A percentile compares a stretch with the other conserved stretches of the same genome.
phyloP scores from a whole-genome alignment of 2,113 vertebrate species.

The Procavia capensis region DNA sequence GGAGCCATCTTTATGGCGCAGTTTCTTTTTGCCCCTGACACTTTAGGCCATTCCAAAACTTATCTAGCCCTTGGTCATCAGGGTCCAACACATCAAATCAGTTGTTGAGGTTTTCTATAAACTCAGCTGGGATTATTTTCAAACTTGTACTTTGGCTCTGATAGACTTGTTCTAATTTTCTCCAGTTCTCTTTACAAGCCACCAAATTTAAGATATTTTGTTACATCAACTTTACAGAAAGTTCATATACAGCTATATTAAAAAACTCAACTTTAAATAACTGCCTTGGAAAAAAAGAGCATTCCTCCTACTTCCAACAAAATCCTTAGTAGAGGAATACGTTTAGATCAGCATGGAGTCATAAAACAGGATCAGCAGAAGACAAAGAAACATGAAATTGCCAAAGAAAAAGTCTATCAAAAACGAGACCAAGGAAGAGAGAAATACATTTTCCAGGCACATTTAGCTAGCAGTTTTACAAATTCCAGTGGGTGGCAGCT shows the following conservation, averaged over 20 bases:
- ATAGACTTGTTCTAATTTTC: too few relatives aligned
- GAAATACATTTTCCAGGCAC: neutral
- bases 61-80: too few relatives aligned
- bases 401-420: neutral
- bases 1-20: too few relatives aligned
- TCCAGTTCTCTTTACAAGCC: neutral
- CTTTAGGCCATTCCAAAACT: too few relatives aligned
- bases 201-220: neutral
- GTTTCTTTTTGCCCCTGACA: too few relatives aligned
- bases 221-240: neutral
- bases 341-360: neutral
- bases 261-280: neutral
- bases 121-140: too few relatives aligned
- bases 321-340: neutral
- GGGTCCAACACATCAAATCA: too few relatives aligned
- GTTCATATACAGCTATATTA: neutral
- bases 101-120: too few relatives aligned
- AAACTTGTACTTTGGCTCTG: too few relatives aligned
- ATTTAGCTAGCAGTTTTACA: neutral
- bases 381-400: neutral
- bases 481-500: neutral
- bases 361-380: neutral
- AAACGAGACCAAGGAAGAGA: neutral
- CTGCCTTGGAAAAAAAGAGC: neutral
- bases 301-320: neutral